Base-by-base conservation (phyloP, 2,797 vertebrate genomes). In the Alca torda region DNA sequence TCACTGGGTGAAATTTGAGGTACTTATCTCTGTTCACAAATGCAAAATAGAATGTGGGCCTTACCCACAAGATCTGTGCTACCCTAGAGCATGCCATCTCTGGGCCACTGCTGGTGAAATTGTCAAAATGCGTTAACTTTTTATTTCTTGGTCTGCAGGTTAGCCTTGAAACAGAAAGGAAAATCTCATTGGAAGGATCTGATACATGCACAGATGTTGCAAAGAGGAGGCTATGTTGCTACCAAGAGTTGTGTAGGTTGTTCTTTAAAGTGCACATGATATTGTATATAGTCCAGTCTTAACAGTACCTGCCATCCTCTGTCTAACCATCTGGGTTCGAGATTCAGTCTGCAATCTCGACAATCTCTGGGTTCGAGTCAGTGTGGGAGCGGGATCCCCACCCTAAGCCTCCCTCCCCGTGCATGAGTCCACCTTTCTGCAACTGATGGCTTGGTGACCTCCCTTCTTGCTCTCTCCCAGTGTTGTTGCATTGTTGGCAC, bases 401-500 rank as follows among this genome's bases (percentile, higher is more conserved):
- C 3, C 8, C 14, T 33, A 30, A 48, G 10, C 14, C 4, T 0
- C n/a, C 5, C 13, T 25, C 7, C 6, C 17, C 21, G 7, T 8
- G 3, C 16, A 5, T 53, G 8, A 74, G 21, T 16, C 18, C 8
- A 46, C 4, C 16, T 35, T 77, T 25, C 31, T 53, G 6, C 11
- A 57, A 31, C 5, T 74, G 41, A 2, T 13, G 11, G 13, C 9
- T 30, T 23, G 6, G 6, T 69, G 11, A 3, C 18, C 4, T 77
- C 21, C 15, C 23, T 77, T 73, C 24, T 76, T 7, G 3, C 6
- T 9, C 5, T 10, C 19, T 46, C 7, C 19, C 25, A 43, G 7
- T 4, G 7, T 3, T 2, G 1, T 5, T 65, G 14, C 10, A 2
- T 13, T 31, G 13, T 8, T 57, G 24, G 6, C 11, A 16, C 0